phyloP scores from a whole-genome alignment of 2,888 invertebrate genomes.

The Lithophane leautieri region DNA sequence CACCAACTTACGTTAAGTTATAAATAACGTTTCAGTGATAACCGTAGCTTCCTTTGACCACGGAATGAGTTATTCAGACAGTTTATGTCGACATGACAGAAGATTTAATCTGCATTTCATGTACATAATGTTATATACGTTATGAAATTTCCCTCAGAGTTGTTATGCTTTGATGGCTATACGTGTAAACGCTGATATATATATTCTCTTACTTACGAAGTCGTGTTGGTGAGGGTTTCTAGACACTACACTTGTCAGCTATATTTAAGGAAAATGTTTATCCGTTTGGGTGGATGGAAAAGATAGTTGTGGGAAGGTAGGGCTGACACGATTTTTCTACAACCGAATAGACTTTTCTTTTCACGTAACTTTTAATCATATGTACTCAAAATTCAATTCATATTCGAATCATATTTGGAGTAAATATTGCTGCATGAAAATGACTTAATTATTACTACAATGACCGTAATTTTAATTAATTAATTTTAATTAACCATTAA shows the following conservation, averaged over 20 bases:
- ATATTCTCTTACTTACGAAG: not conserved
- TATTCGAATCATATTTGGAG: too few species aligned
- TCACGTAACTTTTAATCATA: not conserved
- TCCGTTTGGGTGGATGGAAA: conserved; percentile 31
- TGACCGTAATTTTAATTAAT: too few species aligned
- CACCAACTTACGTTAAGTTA: too few species aligned
- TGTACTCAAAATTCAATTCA: too few species aligned
- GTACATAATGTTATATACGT: not conserved
- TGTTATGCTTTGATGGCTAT: not conserved
- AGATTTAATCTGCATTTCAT: not conserved
- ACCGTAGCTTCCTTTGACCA: too few species aligned
- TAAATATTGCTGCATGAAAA: too few species aligned
- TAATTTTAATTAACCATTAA: too few species aligned
- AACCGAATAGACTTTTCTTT: not conserved
- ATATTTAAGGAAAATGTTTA: conserved; percentile 40
- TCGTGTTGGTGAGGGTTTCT: conserved; percentile 10
- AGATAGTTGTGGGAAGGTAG: not conserved
- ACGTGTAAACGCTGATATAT: not conserved
- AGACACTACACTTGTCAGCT: conserved; percentile 25
- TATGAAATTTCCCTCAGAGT: not conserved
- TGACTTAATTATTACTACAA: too few species aligned
- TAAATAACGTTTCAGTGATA: too few species aligned
- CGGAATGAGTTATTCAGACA: not conserved
- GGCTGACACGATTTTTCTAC: conserved; percentile 15
- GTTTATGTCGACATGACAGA: not conserved